Evolutionary conservation across 1,140 invertebrate species (phyloP), one percentile per base, ranked within the genome.

Genomic region (Leptopilina clavipes): DNA sequence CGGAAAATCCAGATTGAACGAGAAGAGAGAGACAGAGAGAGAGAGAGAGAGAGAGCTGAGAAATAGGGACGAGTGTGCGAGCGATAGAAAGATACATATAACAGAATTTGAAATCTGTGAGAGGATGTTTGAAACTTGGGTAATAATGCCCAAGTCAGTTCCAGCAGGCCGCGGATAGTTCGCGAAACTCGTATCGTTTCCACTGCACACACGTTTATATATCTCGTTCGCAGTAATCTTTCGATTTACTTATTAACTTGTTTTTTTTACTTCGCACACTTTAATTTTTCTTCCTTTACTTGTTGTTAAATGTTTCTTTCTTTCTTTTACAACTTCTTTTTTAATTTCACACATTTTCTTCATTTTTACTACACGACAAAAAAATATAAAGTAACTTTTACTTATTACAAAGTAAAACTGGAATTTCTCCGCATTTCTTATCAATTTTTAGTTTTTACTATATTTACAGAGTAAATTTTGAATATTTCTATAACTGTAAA

Each of bases 91-190:
- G 71, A 80, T 79, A 83, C 79, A 80, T n/a, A n/a, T 75, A 82
- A 83, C 76, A 70, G 22, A 76, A 82, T 78, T 77, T 71, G 81
- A 74, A 76, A 75, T 77, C 73, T 74, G 77, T 56, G n/a, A n/a
- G 73, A 79, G 80, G 80, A 83, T 84, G 83, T 84, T 87, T 82
- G 82, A 73, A 87, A 87, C 82, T 88, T 86, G 81, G 80, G 83
- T 84, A 88, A 88, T 88, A 88, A 87, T 85, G 83, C 82, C 71
- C 77, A 79, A 84, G 85, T 86, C 82, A 83, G 82, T 86, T 85
- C 74, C 83, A 86, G 82, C 80, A 79, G 76, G 80, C 73, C 65
- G 56, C 70, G 78, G 79, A 84, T 85, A 85, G 82, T 86, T 84
- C 70, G 72, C 76, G 73, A 83, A 87, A 86, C 83, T 83, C 83